phyloP scores from a whole-genome alignment of 2,888 invertebrate genomes.

The Drosophila buzzatii region DNA sequence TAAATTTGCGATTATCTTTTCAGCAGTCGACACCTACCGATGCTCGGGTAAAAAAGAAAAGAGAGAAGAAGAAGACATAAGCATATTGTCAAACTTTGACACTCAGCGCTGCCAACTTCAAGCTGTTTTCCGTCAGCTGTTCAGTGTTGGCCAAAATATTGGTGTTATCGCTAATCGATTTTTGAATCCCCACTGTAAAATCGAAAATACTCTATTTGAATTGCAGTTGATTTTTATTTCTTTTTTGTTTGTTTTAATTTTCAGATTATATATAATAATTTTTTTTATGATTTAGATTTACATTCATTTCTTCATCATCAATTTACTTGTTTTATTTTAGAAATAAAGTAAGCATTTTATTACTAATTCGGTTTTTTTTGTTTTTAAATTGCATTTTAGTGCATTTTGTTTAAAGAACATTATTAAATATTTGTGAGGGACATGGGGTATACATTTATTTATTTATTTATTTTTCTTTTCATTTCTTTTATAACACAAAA shows the following conservation, averaged over 20 bases:
- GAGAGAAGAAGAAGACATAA: conserved; percentile 78
- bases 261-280: conserved; percentile 72
- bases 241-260: conserved; percentile 60
- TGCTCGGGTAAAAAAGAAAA: conserved; percentile 84
- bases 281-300: conserved; percentile 77
- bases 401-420: conserved; percentile 73
- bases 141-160: conserved; percentile 30
- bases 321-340: conserved; percentile 80
- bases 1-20: conserved; percentile 77
- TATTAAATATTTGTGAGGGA: conserved; percentile 65
- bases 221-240: conserved; percentile 58
- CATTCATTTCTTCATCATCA: conserved; percentile 75
- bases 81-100: conserved; percentile 56
- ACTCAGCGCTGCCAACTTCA: conserved; percentile 68
- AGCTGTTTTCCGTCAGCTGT: conserved; percentile 52
- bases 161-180: conserved; percentile 18
- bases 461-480: conserved; percentile 25
- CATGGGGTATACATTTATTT: conserved; percentile 54
- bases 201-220: conserved; percentile 23
- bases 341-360: conserved; percentile 82
- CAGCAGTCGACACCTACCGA: conserved; percentile 82
- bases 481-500: conserved; percentile 71
- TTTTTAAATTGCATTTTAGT: conserved; percentile 68
- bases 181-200: background rate
- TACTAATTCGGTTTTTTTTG: conserved; percentile 67